These are phyloP conservation scores for Elanoides forficatus DNA, from an alignment of 2,113 vertebrate species.

Conservation along the genomic window DNA sequence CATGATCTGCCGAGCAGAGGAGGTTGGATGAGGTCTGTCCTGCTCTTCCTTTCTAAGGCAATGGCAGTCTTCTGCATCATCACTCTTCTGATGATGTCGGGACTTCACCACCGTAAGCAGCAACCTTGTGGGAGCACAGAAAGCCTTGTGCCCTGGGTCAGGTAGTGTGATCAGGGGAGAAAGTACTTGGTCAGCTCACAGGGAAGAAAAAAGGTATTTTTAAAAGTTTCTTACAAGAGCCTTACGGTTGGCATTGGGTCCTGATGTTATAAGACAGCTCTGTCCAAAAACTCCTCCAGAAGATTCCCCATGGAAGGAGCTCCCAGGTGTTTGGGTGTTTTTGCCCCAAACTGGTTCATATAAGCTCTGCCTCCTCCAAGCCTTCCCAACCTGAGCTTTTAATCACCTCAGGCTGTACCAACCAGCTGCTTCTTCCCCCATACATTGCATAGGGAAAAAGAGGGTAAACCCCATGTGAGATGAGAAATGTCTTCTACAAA, in stretches of 20 bases:
- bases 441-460: neutral
- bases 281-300: neutral
- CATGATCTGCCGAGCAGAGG: neutral
- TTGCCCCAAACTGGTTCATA: neutral
- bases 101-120: neutral
- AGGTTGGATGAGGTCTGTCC: neutral
- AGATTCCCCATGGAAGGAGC: neutral
- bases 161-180: fast-evolving
- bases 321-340: neutral
- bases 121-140: neutral
- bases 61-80: neutral
- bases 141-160: neutral
- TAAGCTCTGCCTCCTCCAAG: neutral
- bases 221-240: neutral
- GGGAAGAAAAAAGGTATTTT: neutral
- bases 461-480: neutral
- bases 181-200: neutral
- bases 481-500: neutral
- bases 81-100: neutral
- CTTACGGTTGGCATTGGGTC: neutral
- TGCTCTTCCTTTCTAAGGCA: neutral
- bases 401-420: neutral
- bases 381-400: neutral
- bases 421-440: neutral
- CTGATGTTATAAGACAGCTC: neutral